phyloP scores from a whole-genome alignment of 2,113 vertebrate genomes.

The Mesembrinibis cayennensis region DNA sequence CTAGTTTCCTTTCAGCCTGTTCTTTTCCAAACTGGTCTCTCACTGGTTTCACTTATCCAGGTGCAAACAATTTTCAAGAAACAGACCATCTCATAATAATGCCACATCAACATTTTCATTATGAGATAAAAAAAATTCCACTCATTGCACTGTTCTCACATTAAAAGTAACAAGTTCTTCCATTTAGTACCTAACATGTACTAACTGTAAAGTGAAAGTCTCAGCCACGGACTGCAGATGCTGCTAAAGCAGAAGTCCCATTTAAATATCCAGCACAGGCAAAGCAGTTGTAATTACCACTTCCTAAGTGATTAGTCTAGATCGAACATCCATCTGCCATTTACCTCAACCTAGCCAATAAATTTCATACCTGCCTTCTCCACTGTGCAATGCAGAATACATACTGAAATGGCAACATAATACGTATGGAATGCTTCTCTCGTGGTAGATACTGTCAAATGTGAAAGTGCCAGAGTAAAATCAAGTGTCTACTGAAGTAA shows the following conservation, averaged over 20 bases:
- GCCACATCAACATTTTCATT: not conserved
- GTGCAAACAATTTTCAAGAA: not conserved
- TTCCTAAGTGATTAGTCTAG: not conserved
- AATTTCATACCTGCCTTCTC: not conserved
- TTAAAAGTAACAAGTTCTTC: not conserved
- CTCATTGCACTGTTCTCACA: not conserved
- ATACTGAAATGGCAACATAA: not conserved
- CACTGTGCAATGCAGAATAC: not conserved
- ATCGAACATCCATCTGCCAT: not conserved
- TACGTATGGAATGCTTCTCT: fast-evolving
- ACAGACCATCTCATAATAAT: not conserved
- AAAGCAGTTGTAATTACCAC: not conserved
- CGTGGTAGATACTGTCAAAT: fast-evolving
- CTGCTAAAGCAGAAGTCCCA: not conserved
- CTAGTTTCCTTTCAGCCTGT: not conserved
- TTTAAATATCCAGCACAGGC: not conserved
- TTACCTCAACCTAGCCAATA: not conserved
- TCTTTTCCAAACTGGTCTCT: not conserved
- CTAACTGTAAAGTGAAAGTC: not conserved
- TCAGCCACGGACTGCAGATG: not conserved
- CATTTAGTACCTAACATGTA: not conserved
- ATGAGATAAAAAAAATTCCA: not conserved
- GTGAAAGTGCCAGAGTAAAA: not conserved
- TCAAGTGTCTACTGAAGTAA: not conserved
- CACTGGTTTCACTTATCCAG: not conserved